Base-by-base conservation (phyloP, 2,113 vertebrate species). In the Lanius ludovicianus region DNA sequence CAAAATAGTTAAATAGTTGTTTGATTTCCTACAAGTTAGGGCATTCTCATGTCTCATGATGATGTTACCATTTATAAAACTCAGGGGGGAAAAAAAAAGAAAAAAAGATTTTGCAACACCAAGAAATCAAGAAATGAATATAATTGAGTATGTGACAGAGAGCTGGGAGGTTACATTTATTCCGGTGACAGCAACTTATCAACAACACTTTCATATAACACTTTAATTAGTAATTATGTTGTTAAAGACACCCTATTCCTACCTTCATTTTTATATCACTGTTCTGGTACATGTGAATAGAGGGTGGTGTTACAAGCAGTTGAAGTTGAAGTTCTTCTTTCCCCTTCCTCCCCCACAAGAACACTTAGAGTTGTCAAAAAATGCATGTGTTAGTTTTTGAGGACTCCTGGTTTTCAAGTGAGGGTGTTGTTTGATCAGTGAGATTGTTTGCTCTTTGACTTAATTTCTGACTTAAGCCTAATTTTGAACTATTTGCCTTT, bases 101-200 rank as follows among this genome's bases (percentile, higher is more conserved):
- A 44, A 59, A 90, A 65, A 46, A 27, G 13, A 28, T 85, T 91
- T 95, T 86, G 55, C 39, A 25, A 47, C 9, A 84, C 70, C 30
- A 81, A 70, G 39, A 74, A 80, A 80, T 67, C 30, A 81, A 70
- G 39, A 74, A 80, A 80, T 67, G 5, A 73, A 65, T 73, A 30
- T 65, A 89, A 62, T 73, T 77, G 55, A 69, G 11, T 76, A 49
- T 46, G 39, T 70, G 78, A 84, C 59, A 88, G 68, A 39, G 93
- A 91, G 63, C 55, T 50, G 78, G 70, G 68, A 76, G 78, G 74
- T 95, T 89, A 83, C 50, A 39, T 7, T 92, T 87, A 23, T 25
- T 87, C 42, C 93, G 62, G 75, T 90, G 64, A 84, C 82, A 86
- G 90, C 64, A 88, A 27, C 55, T 92, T 88, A 93, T 80, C 75